A percentile compares a stretch with the other conserved stretches of the same genome.
These are phyloP conservation scores for Drosophila neocordata DNA, from an alignment of 1,140 invertebrate species.

Conservation along the genomic window DNA sequence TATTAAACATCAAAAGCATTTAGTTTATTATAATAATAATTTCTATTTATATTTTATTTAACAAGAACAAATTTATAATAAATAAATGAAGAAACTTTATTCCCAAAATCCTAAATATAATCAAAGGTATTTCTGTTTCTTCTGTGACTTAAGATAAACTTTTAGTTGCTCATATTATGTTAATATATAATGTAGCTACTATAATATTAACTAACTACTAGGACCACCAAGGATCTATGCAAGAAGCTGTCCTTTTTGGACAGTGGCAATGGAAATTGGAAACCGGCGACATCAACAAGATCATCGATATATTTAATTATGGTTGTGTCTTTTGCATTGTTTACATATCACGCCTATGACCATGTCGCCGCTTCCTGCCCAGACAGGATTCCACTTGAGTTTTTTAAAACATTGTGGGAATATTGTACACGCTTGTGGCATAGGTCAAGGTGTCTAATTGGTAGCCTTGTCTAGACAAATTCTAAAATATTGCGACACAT, in stretches of 20 bases:
- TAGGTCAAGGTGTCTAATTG: constrained; percentile 60
- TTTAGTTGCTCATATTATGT: no score
- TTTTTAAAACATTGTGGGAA: constrained; percentile 71
- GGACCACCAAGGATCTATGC: background rate
- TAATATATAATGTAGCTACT: no score
- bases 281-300: constrained; percentile 27
- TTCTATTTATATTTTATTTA: no score
- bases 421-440: constrained; percentile 24
- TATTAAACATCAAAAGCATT: no score
- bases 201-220: no score
- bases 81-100: no score
- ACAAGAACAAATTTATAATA: no score
- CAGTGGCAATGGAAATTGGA: constrained; percentile 41
- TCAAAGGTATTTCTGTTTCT: no score
- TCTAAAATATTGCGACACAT: constrained; percentile 9
- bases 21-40: no score
- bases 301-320: constrained; percentile 65
- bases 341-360: constrained; percentile 66
- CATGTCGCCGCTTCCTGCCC: constrained; percentile 47
- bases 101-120: no score
- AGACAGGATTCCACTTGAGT: constrained; percentile 57
- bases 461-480: constrained; percentile 59
- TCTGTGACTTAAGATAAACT: no score
- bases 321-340: constrained; percentile 60
- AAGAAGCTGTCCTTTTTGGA: background rate